Conservation (phyloP, 2,888 invertebrate species). For the Seira sanloemensis region DNA sequence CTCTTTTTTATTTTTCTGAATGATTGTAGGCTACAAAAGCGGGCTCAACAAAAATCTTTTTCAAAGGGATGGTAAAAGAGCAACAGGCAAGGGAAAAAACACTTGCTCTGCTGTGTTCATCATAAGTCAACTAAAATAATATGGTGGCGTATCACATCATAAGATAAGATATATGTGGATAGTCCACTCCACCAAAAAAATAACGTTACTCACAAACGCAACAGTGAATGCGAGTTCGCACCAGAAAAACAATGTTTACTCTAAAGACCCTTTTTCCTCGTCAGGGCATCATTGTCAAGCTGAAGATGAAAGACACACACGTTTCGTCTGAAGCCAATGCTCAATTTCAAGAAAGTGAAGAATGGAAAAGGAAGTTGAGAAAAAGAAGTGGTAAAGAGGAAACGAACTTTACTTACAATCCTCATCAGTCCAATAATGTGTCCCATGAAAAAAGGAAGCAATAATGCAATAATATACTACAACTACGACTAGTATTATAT, state of each 20-base stretch:
- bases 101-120: not conserved
- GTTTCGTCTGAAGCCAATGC: not conserved
- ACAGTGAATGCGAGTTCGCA: not conserved
- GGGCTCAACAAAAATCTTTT: not conserved
- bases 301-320: not conserved
- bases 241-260: not conserved
- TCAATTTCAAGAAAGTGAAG: not conserved
- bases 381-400: not conserved
- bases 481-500: no score
- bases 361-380: no score
- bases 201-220: not conserved
- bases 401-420: not conserved
- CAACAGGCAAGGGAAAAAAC: not conserved
- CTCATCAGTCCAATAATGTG: not conserved
- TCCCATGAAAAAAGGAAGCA: not conserved
- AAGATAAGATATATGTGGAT: not conserved
- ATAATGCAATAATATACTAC: no score
- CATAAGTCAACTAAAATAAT: not conserved
- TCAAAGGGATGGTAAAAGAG: not conserved
- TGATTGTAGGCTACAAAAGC: no score
- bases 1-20: no score
- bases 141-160: not conserved
- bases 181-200: not conserved
- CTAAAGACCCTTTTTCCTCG: not conserved
- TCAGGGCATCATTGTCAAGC: not conserved